Conservation (phyloP, 2,113 vertebrate species). For the Macquaria australasica region DNA sequence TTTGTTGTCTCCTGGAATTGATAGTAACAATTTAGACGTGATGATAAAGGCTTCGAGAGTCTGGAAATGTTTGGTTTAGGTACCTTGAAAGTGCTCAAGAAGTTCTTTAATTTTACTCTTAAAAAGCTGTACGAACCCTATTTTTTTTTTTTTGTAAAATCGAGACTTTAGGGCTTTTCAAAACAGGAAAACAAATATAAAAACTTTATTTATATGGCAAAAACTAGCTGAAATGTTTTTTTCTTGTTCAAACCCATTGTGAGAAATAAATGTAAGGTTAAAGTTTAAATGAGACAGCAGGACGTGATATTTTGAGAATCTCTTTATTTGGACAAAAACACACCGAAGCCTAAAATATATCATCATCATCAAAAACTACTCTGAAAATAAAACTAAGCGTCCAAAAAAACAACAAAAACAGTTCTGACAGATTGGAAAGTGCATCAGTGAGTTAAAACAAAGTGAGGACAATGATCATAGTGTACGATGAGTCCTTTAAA, state of each 20-base stretch:
- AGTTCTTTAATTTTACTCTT: too few relatives aligned
- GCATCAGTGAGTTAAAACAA: slow-evolving; percentile 66
- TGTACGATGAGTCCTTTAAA: neutral
- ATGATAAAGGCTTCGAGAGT: too few relatives aligned
- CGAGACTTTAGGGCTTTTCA: neutral
- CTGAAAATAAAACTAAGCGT: slow-evolving; percentile 39
- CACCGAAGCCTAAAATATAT: slow-evolving; percentile 58
- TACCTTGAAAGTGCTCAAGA: too few relatives aligned
- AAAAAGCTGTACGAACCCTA: too few relatives aligned
- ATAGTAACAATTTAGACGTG: too few relatives aligned
- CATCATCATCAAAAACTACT: slow-evolving; percentile 42
- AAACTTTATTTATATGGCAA: neutral
- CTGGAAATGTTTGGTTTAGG: too few relatives aligned
- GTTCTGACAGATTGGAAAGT: slow-evolving; percentile 72
- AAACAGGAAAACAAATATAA: neutral
- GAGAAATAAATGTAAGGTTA: neutral
- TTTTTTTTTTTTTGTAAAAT: too few relatives aligned
- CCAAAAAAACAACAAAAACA: slow-evolving; percentile 55
- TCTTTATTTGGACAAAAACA: slow-evolving; percentile 79
- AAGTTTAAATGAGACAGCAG: too few relatives aligned
- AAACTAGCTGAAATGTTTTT: neutral
- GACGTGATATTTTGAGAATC: slow-evolving; percentile 36
- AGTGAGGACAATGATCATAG: neutral
- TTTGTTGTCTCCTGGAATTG: too few relatives aligned
- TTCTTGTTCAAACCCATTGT: neutral